phyloP scores from a whole-genome alignment of 2,113 vertebrate species.

The Porphyrio hochstetteri region DNA sequence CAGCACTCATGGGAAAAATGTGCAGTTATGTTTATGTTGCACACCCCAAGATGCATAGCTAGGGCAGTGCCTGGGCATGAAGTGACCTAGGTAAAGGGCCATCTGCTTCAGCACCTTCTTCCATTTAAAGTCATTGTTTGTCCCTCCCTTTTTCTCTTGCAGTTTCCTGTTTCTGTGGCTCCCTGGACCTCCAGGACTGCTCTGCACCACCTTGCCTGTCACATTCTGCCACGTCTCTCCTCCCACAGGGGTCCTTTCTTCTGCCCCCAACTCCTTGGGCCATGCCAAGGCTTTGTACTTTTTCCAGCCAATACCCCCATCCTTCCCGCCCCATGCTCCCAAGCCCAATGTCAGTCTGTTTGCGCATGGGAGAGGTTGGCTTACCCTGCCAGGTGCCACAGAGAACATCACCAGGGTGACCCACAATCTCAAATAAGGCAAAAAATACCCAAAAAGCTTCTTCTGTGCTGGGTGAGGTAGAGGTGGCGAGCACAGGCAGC shows the following conservation, averaged over 20 bases:
- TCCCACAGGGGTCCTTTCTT: neutral
- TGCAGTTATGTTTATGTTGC: neutral
- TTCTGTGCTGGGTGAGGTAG: neutral
- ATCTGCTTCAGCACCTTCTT: neutral
- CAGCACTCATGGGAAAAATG: rapidly evolving
- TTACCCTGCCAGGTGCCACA: neutral
- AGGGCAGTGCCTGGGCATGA: neutral
- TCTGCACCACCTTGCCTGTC: neutral
- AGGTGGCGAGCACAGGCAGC: neutral
- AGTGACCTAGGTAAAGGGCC: neutral
- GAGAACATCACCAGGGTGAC: neutral
- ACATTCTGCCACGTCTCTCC: neutral
- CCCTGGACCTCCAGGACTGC: neutral
- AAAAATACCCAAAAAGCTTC: neutral
- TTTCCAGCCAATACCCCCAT: neutral
- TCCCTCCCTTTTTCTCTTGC: neutral
- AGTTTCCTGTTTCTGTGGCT: neutral
- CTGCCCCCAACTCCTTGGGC: rapidly evolving
- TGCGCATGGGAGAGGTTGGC: neutral
- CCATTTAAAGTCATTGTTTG: neutral
- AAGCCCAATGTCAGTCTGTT: neutral
- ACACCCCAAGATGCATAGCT: neutral
- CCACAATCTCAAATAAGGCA: neutral
- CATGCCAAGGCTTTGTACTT: neutral
- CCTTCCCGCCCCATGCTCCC: neutral